Base-by-base conservation (phyloP, 2,113 vertebrate species). In the Proterorhinus semilunaris region DNA sequence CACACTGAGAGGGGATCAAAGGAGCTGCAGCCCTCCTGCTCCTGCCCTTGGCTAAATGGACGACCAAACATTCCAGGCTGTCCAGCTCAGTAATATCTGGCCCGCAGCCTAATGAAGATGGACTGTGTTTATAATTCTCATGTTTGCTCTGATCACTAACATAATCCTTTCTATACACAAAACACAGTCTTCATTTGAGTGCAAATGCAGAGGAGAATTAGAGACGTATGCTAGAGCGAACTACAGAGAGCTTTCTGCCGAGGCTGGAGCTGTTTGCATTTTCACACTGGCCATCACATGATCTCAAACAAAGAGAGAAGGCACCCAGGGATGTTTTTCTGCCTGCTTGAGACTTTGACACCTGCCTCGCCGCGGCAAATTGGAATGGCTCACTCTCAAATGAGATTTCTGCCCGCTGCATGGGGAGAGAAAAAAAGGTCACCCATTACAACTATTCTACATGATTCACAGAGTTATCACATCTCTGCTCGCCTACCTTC, bases 21-120 rank as follows among this genome's bases (percentile, higher is more conserved):
- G 91, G 69, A 89, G 88, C 62, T 79, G 91, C 92, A 92, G 91
- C 89, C 87, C 88, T 87, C 69, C 86, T 89, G 86, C 88, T 90
- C 87, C 91, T 89, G 92, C 93, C 91, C 83, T 84, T 63, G 89
- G 91, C 91, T 92, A 92, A 92, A 90, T 81, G 85, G 90, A 91
- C 87, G 91, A 92, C 92, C 86, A 88, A 91, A 92, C 92, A 92
- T 93, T 92, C 92, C 92, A 87, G 87, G 85, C 88, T 88, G 84
- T 90, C 90, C 89, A 87, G 87, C 85, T 79, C 87, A 71, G 84
- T 88, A 86, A 88, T 91, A 91, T 91, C 86, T 90, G 89, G 82
- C 88, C 85, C 51, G 71, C 81, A 85, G 88, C 86, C 89, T 91
- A 90, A 90, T 88, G 85, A 91, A 89, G 89, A 90, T 84, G 80